These are phyloP conservation scores for Mungos mungo DNA, from an alignment of 2,113 vertebrate species.

Conservation along the genomic window DNA sequence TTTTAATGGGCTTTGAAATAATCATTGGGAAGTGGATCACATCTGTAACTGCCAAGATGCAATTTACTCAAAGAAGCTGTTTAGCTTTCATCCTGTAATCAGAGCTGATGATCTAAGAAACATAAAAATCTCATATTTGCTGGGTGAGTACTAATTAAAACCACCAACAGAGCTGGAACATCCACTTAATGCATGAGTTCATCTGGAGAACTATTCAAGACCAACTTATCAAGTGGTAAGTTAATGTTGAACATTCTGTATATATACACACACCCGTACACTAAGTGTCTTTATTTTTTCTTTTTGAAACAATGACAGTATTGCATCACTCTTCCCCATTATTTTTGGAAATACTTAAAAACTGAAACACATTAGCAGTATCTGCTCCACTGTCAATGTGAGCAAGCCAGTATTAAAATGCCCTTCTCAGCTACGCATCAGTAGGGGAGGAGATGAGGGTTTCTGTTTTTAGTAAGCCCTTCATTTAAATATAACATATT, in stretches of 20 bases:
- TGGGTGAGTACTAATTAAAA: conserved; percentile 20
- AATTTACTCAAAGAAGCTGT: conserved; percentile 57
- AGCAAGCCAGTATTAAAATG: background rate
- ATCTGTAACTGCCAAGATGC: conserved; percentile 38
- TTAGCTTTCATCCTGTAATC: conserved; percentile 54
- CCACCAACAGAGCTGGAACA: conserved; percentile 37
- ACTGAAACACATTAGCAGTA: background rate
- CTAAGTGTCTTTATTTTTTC: background rate
- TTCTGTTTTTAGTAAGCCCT: background rate
- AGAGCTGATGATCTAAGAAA: conserved; percentile 45
- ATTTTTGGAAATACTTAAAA: background rate
- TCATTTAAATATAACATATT: background rate
- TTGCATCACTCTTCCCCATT: background rate
- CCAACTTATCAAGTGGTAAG: background rate
- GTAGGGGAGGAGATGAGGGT: background rate
- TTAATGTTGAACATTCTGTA: background rate
- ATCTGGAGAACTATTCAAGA: conserved; percentile 28
- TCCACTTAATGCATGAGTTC: background rate
- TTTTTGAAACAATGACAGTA: background rate
- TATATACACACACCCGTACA: background rate
- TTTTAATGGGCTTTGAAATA: conserved; percentile 63
- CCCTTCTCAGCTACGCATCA: background rate
- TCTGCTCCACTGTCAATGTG: background rate
- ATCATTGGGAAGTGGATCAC: conserved; percentile 50
- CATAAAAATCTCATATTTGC: background rate